Evolutionary conservation across 2,113 vertebrate genomes (phyloP).

Genomic region (Choloepus hoffmanni): DNA sequence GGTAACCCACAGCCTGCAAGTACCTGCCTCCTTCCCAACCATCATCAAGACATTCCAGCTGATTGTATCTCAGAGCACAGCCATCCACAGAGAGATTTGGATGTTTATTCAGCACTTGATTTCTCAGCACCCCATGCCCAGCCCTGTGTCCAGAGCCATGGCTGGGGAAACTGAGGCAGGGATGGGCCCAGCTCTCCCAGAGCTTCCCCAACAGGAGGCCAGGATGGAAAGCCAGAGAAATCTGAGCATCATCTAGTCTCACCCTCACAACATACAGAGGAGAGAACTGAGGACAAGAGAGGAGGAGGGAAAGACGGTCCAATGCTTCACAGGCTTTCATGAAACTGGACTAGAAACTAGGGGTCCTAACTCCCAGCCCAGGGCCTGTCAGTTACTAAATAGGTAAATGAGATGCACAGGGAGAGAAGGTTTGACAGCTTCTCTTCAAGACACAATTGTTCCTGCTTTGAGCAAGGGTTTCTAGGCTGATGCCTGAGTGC

Average conservation of each 20-base stretch:
- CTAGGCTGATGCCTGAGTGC: conserved; percentile 38
- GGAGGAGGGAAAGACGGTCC: background rate
- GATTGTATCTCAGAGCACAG: conserved; percentile 21
- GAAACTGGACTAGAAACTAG: background rate
- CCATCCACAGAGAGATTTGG: conserved; percentile 7
- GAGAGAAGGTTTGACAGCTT: background rate
- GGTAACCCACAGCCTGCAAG: background rate
- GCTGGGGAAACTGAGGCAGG: conserved; percentile 15
- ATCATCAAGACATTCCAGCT: conserved; percentile 25
- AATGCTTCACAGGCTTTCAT: background rate
- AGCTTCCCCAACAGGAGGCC: background rate
- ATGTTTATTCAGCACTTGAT: background rate
- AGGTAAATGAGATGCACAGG: background rate
- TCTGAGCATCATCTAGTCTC: background rate
- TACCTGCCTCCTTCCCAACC: conserved; percentile 14
- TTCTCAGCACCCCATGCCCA: background rate
- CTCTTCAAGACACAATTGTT: conserved; percentile 52
- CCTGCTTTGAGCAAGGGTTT: conserved; percentile 59
- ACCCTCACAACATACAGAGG: background rate
- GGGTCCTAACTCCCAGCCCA: background rate
- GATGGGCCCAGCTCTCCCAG: background rate
- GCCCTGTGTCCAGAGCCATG: background rate
- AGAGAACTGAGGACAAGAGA: conserved; percentile 14
- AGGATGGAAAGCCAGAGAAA: conserved; percentile 44
- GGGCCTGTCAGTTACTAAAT: background rate